Base-by-base conservation (phyloP, 2,888 invertebrate species). In the Amphipyra berbera region DNA sequence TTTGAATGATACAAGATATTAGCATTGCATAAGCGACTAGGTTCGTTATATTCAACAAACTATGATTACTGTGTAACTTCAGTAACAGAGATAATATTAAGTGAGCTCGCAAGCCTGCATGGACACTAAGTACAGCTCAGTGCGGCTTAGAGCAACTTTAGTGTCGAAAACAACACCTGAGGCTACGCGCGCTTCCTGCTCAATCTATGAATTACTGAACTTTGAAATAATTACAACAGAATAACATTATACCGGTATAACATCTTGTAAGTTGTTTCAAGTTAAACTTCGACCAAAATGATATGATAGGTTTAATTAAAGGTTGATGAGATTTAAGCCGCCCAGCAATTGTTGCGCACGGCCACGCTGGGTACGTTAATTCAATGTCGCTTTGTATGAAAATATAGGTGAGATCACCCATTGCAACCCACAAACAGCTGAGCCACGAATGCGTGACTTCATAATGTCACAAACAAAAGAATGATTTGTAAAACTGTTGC, bases 121-220 rank as follows among this genome's bases (percentile, higher is more conserved):
- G 84, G 84, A 82, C 87, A 86, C 84, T 88, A 88, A 88, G 86
- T 85, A 85, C 81, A 87, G 90, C 90, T 91, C 88, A 89, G 85
- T 81, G 82, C 81, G 86, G 92, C 92, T 93, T 93, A 93, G 70
- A 84, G 84, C 83, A 92, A 93, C 90, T 93, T 93, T 91, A 90
- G 87, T 88, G 88, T 75, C 83, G 86, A 86, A 85, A 87, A 87
- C 88, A 85, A 84, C 93, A 93, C 93, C 93, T 93, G 93, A 82
- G 91, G 77, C 88, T 68, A 73, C 76, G 76, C 70, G 80, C 80
- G 74, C 79, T 78, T 82, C 81, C 62, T 49, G 63, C 54, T 74
- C 74, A 69, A 66, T 67, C 84, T 84, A 86, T 83, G 84, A 86
- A 82, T 79, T 73, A 81, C 76, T 65, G 47, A 76, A 75, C 74